Evolutionary conservation across 2,113 vertebrate species (phyloP).

Genomic region (Talpa occidentalis): DNA sequence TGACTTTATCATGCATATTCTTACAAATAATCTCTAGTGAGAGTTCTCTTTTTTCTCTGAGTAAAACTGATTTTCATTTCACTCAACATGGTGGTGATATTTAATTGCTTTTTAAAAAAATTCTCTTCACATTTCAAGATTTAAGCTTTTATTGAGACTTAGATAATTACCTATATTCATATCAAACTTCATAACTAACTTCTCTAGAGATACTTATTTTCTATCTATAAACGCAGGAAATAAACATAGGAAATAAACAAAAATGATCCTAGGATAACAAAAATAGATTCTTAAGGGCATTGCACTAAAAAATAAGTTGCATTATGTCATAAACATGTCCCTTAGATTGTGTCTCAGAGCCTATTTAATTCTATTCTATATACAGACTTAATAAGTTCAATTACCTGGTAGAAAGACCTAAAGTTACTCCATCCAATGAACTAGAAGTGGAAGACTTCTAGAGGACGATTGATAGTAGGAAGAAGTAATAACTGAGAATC

Average conservation of each 20-base stretch:
- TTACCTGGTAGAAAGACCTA: neutral
- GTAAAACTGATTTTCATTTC: neutral
- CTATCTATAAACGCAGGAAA: neutral
- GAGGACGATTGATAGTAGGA: neutral
- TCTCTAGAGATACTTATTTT: neutral
- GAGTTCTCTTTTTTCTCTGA: neutral
- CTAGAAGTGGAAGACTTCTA: neutral
- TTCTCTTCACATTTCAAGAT: neutral
- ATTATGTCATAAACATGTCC: neutral
- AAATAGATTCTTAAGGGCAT: neutral
- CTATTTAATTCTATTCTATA: constrained; percentile 18
- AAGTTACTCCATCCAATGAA: neutral
- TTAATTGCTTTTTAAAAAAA: neutral
- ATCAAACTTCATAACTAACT: neutral
- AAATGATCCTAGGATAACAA: neutral
- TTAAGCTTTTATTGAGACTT: neutral
- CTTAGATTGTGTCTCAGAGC: neutral
- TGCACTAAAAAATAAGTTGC: neutral
- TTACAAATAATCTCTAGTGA: neutral
- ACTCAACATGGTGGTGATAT: neutral
- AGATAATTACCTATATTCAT: neutral
- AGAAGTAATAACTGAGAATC: neutral
- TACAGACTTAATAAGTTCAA: neutral
- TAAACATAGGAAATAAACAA: neutral
- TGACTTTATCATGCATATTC: neutral